Conservation (phyloP, 2,797 vertebrate species). For the Xenopus petersii region DNA sequence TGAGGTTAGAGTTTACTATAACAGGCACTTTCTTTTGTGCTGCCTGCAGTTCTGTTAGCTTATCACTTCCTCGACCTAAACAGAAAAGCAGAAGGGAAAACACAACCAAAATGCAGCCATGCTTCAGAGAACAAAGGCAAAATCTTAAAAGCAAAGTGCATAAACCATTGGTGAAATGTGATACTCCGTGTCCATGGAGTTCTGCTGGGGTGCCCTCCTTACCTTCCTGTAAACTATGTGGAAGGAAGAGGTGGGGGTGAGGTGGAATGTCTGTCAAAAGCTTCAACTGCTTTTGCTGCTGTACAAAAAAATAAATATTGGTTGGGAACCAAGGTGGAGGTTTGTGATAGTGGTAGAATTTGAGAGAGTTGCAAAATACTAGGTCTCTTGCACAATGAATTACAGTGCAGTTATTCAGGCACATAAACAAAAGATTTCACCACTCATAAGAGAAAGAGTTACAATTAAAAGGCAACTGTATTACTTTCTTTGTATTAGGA, state of each 20-base stretch:
- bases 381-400: too few relatives aligned
- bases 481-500: too few relatives aligned
- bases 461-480: too few relatives aligned
- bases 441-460: too few relatives aligned
- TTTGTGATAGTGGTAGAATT: too few relatives aligned
- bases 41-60: slow-evolving; percentile 1
- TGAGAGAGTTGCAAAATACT: too few relatives aligned
- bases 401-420: too few relatives aligned
- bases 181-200: slow-evolving; percentile 1
- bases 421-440: too few relatives aligned
- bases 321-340: too few relatives aligned
- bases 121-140: slow-evolving; percentile 15
- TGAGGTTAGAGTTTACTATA: slow-evolving; percentile 3
- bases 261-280: too few relatives aligned
- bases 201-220: slow-evolving; percentile 19
- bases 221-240: slow-evolving; percentile 22
- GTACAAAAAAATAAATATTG: too few relatives aligned
- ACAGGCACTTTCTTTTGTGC: slow-evolving; percentile 5
- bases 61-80: slow-evolving; percentile 2
- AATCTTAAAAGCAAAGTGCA: slow-evolving; percentile 5
- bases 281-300: too few relatives aligned
- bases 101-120: slow-evolving; percentile 6
- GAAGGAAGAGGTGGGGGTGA: neutral
- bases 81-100: neutral
- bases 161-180: slow-evolving; percentile 26